phyloP scores from a whole-genome alignment of 2,797 vertebrate species.

The Schizopygopsis pylzovi region DNA sequence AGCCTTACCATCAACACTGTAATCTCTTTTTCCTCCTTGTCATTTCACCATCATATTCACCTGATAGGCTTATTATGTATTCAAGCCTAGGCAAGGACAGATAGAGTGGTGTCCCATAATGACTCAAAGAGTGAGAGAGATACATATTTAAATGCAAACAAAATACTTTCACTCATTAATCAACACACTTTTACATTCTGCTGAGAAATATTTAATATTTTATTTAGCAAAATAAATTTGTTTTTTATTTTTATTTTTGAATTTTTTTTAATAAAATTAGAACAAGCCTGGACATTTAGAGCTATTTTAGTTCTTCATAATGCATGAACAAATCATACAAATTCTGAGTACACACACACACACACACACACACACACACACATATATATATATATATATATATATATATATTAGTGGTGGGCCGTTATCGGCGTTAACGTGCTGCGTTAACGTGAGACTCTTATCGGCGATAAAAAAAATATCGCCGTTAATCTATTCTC shows the following conservation, averaged over 20 bases:
- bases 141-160: not conserved
- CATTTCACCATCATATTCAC: slow-evolving; percentile 27
- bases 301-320: not conserved
- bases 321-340: not conserved
- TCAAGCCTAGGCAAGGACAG: slow-evolving; percentile 5
- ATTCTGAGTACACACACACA: not conserved
- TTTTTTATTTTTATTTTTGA: too few relatives aligned
- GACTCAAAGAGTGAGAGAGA: not conserved
- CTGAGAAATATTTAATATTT: not conserved
- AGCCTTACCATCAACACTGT: slow-evolving; percentile 56
- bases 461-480: too few relatives aligned
- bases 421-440: too few relatives aligned
- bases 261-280: too few relatives aligned
- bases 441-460: too few relatives aligned
- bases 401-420: too few relatives aligned
- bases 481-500: too few relatives aligned
- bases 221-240: not conserved
- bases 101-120: not conserved
- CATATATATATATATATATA: not conserved
- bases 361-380: too few relatives aligned
- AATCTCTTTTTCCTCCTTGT: slow-evolving; percentile 56
- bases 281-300: not conserved
- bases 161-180: not conserved
- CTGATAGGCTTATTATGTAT: slow-evolving; percentile 19
- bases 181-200: not conserved